Evolutionary conservation across 2,113 vertebrate genomes (phyloP).

Genomic region (Albula glossodonta): DNA sequence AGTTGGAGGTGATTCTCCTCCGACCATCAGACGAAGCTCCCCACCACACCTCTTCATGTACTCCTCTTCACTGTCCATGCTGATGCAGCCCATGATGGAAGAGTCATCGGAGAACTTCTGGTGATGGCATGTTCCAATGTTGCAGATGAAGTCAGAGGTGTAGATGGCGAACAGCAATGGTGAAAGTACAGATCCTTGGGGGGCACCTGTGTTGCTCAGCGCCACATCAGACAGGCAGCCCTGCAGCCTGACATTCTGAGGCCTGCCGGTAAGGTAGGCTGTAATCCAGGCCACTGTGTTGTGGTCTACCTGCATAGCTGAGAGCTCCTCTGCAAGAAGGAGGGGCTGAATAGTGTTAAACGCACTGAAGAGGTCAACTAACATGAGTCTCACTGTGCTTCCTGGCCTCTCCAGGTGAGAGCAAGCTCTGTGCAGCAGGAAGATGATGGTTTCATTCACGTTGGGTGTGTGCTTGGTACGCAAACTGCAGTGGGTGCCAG

Average conservation of each 20-base stretch:
- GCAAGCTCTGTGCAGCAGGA: background rate
- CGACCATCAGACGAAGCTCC: background rate
- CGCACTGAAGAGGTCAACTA: background rate
- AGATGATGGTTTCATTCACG: conserved; percentile 1
- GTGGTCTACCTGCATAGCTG: background rate
- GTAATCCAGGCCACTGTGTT: background rate
- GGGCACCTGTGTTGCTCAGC: background rate
- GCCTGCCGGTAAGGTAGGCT: background rate
- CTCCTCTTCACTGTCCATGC: background rate
- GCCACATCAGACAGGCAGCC: background rate
- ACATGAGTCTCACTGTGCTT: conserved; percentile 7
- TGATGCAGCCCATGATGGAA: background rate
- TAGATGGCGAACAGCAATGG: background rate
- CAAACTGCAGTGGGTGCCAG: conserved; percentile 24
- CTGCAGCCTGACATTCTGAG: background rate
- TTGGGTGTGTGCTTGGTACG: conserved; percentile 16
- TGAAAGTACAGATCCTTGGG: conserved; percentile 9
- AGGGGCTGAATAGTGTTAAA: conserved; percentile 15
- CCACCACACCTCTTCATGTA: background rate
- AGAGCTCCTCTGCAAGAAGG: conserved; percentile 1
- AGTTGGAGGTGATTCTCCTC: background rate
- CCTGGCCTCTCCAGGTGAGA: background rate
- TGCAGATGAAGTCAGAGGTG: background rate
- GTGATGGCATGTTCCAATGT: background rate
- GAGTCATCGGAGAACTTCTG: conserved; percentile 12